Evolutionary conservation across 1,140 invertebrate species (phyloP), one percentile per base, ranked within the genome.

Genomic region (Macrobrachium nipponense): DNA sequence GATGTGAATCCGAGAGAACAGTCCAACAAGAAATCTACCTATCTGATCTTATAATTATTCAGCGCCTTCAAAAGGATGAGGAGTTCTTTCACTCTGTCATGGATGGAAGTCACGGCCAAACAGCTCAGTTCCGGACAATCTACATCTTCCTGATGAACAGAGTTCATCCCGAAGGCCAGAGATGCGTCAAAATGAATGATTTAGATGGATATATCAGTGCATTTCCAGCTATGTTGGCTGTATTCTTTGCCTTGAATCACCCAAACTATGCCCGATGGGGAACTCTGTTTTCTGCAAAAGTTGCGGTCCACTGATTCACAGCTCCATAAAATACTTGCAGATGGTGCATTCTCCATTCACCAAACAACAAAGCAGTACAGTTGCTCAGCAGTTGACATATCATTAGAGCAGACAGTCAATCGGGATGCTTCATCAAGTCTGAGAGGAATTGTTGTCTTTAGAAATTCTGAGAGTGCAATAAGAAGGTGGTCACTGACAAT

Each of bases 121-220:
- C 72, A 20, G 20, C 72, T 73, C 72, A 73, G 72, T 73, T 73
- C 72, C 23, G 20, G 72, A 17, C 72, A 36, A 73, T 6, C 7
- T 23, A 73, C 27, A 43, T 23, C 36, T 73, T 23, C 72, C n/a
- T n/a, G n/a, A 73, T 73, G 6, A 73, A 73, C 36, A 20, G 72
- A 73, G 7, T 73, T 20, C 36, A 10, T 27, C 20, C 6, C 5
- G 72, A 73, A 43, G n/a, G 6, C n/a, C 20, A 73, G 36, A 20
- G 72, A 73, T 73, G 72, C 72, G 36, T 73, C 72, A 73, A 73
- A 27, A 73, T 43, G n/a, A 73, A 73, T 17, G 20, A 73, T 73
- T 6, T 73, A 20, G 36, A 73, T 23, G 36, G 72, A 20, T 73
- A 73, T 43, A 73, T 73, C 7, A 43, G 23, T 20, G 72, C 36